Evolutionary conservation across 2,113 vertebrate species (phyloP).

Genomic region (Martes martes): DNA sequence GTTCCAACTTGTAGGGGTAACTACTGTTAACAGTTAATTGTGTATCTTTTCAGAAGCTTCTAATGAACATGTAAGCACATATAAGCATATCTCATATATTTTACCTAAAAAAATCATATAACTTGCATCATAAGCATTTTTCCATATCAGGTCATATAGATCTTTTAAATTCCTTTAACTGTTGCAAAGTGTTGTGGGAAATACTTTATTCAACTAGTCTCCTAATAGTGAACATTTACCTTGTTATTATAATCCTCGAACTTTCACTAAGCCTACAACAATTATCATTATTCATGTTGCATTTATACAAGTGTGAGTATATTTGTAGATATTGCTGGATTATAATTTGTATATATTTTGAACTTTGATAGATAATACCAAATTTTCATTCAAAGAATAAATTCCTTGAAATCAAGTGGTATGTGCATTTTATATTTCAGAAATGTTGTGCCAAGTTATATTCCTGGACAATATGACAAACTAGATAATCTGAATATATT

Average conservation of each 20-base stretch:
- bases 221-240: background rate
- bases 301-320: background rate
- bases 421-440: background rate
- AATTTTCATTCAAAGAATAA: conserved; percentile 25
- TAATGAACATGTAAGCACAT: background rate
- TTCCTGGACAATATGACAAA: background rate
- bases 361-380: background rate
- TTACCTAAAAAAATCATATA: background rate
- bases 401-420: background rate
- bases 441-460: background rate
- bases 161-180: conserved; percentile 1
- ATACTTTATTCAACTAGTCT: background rate
- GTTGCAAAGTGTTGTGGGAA: background rate
- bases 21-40: background rate
- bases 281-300: background rate
- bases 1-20: background rate
- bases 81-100: background rate
- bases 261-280: conserved; percentile 2
- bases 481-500: conserved; percentile 30
- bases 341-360: conserved; percentile 9
- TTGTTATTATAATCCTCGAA: background rate
- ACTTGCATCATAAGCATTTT: conserved; percentile 19
- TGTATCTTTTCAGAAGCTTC: conserved; percentile 22
- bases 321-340: background rate
- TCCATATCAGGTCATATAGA: background rate